phyloP scores from a whole-genome alignment of 2,888 invertebrate species.

The Labia minor region DNA sequence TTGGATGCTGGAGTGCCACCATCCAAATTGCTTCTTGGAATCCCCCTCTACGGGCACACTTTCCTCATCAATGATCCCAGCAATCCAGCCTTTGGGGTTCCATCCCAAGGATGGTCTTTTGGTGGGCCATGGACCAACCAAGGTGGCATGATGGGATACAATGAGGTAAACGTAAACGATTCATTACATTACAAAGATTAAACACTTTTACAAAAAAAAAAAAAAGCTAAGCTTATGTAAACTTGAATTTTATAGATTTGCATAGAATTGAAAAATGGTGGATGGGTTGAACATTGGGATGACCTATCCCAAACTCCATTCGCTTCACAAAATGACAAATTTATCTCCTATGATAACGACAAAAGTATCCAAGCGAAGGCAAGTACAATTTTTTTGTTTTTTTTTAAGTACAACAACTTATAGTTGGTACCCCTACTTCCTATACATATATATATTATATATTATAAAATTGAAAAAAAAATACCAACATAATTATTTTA shows the following conservation, averaged over 20 bases:
- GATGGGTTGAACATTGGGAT: constrained; percentile 63
- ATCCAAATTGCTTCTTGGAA: constrained; percentile 28
- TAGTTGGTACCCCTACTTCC: too few relatives aligned
- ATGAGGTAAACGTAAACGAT: constrained; percentile 15
- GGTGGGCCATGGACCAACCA: constrained; percentile 18
- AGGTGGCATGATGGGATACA: constrained; percentile 22
- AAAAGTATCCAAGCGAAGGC: constrained; percentile 66
- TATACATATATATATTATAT: too few relatives aligned
- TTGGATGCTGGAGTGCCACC: constrained; percentile 21
- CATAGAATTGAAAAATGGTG: constrained; percentile 17
- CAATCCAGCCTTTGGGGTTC: background rate
- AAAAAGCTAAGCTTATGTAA: background rate
- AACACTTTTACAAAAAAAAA: background rate
- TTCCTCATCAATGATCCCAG: constrained; percentile 14
- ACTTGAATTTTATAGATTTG: constrained; percentile 21
- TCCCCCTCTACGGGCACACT: constrained; percentile 25
- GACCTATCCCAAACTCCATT: constrained; percentile 51
- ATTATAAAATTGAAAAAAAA: too few relatives aligned
- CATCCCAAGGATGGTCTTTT: background rate
- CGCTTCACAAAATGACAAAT: constrained; percentile 48
- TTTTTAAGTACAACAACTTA: too few relatives aligned
- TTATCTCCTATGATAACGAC: constrained; percentile 67
- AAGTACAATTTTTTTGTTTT: constrained; percentile 34
- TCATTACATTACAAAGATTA: background rate
- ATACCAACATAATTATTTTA: too few relatives aligned